Conservation (phyloP, 1,140 invertebrate species). For the Marisa cornuarietis region DNA sequence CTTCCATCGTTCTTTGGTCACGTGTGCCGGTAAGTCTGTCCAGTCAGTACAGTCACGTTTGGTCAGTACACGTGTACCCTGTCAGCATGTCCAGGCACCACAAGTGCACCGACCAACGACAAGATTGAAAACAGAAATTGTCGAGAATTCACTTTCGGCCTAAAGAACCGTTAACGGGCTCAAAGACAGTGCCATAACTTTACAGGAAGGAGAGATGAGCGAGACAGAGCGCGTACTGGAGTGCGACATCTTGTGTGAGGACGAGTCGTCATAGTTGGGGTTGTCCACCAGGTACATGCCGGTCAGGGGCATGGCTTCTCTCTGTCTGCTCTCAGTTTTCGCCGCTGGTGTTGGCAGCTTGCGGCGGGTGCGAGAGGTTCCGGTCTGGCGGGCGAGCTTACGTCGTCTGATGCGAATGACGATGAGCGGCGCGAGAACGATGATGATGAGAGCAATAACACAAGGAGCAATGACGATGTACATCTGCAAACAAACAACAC, state of each 20-base stretch:
- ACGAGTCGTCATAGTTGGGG: conserved; percentile 58
- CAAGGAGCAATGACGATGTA: conserved; percentile 4
- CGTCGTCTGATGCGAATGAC: conserved; percentile 31
- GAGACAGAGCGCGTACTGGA: neutral
- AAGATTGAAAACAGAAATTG: no score
- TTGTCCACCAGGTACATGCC: conserved; percentile 61
- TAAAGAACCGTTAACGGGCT: no score
- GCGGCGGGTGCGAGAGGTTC: conserved; percentile 11
- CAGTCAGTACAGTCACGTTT: no score
- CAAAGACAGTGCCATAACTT: no score
- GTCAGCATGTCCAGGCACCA: no score
- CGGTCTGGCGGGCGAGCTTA: conserved; percentile 24
- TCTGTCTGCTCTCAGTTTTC: conserved; percentile 21
- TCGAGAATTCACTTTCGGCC: no score
- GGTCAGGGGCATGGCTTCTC: conserved; percentile 59
- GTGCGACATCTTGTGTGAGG: neutral
- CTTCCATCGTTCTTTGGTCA: no score
- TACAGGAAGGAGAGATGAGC: no score
- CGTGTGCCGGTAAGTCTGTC: no score
- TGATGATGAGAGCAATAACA: neutral
- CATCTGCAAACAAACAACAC: neutral
- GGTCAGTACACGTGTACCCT: no score
- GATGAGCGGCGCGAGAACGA: conserved; percentile 29
- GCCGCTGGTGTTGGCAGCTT: conserved; percentile 14
- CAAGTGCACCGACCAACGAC: no score